Conservation (phyloP, 2,888 invertebrate species). For the Arrhopalites spinosus region DNA sequence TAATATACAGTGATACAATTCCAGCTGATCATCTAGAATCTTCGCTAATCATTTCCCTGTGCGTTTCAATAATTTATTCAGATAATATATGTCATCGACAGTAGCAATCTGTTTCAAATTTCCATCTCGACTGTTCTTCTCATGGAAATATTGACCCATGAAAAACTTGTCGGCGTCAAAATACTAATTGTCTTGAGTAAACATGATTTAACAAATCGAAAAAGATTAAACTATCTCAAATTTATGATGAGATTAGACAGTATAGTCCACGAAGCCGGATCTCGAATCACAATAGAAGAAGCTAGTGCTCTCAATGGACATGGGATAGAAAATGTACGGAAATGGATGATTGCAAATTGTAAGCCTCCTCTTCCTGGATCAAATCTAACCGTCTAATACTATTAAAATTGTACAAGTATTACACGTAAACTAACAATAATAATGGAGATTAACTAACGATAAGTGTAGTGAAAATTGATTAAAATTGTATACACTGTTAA, state of each 20-base stretch:
- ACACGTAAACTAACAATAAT: too few species aligned
- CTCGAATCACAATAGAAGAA: slow-evolving; percentile 70
- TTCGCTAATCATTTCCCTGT: too few species aligned
- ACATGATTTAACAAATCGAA: slow-evolving; percentile 84
- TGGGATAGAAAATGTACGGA: slow-evolving; percentile 71
- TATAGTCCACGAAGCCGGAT: slow-evolving; percentile 69
- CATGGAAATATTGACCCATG: slow-evolving; percentile 77
- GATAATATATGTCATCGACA: slow-evolving; percentile 80
- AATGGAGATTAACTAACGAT: too few species aligned
- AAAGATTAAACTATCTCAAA: slow-evolving; percentile 83
- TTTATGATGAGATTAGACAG: slow-evolving; percentile 78
- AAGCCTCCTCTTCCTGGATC: background rate
- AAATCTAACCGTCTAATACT: too few species aligned
- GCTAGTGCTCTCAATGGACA: slow-evolving; percentile 74
- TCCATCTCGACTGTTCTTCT: slow-evolving; percentile 81
- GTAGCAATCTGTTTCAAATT: slow-evolving; percentile 83
- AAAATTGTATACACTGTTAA: too few species aligned
- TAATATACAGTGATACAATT: background rate
- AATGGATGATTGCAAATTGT: slow-evolving; percentile 62
- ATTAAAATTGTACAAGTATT: too few species aligned
- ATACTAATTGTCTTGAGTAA: slow-evolving; percentile 75
- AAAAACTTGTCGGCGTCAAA: slow-evolving; percentile 61
- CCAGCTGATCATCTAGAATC: too few species aligned
- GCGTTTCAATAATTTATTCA: too few species aligned
- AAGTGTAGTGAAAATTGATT: too few species aligned